Evolutionary conservation across 2,888 invertebrate genomes (phyloP), one percentile per base, ranked within the genome.

Genomic region (Gisinianus flammeolus): DNA sequence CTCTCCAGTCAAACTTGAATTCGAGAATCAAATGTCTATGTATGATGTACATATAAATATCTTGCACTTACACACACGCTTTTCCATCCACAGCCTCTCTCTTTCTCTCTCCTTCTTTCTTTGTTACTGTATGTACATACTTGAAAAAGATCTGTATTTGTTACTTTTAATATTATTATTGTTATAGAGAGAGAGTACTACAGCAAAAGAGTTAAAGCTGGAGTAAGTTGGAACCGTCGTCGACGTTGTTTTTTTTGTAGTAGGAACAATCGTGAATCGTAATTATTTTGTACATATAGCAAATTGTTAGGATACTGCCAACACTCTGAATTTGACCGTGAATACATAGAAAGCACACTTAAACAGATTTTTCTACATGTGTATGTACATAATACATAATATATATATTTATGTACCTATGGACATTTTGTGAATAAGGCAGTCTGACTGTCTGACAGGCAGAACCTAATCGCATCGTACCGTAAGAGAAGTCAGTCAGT

Each of bases 261-360:
- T n/a, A n/a, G 19, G 44, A 44, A 44, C 44, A 44, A 62, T 62
- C 62, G 62, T 62, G 62, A 62, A 54, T 70, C 30, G 70, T 70
- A 70, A 70, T 70, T 70, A 70, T 70, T 62, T 70, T 70, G 70
- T 70, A 54, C 70, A 70, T 70, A 54, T 70, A 70, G 70, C 54
- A 70, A 70, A 70, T 70, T 70, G 70, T 28, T 70, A 54, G 70
- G 70, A 52, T 54, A 26, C 54, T 52, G 28, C 28, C 28, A 24
- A 54, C 54, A 70, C 28, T 67, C n/a, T 6, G 19, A 44, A 44
- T 6, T 44, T 16, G 3, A 44, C 6, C 12, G 44, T 16, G 19
- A 44, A 16, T 6, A 44, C 19, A 44, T 44, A 44, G 44, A 44
- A 6, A 16, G n/a, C n/a, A n/a, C n/a, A n/a, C n/a, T n/a, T n/a